A percentile compares a stretch with the other conserved stretches of the same genome.
Evolutionary conservation across 2,113 vertebrate species (phyloP).

Genomic region (Carassius auratus): DNA sequence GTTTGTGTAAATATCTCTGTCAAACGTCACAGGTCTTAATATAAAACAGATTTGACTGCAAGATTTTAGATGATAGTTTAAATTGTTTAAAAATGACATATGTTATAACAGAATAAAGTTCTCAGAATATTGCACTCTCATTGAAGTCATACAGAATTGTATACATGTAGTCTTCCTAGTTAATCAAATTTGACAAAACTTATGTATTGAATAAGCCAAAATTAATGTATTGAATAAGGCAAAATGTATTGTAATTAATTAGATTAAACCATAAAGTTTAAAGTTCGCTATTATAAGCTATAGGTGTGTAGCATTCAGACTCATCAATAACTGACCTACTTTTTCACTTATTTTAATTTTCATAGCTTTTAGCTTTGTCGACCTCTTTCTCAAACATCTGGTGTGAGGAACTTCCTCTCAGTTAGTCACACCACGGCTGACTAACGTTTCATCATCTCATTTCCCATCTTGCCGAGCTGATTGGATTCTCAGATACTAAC

Average conservation of each 20-base stretch:
- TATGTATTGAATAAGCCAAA: too few species aligned
- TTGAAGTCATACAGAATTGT: not conserved
- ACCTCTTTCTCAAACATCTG: not conserved
- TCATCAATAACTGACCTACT: not conserved
- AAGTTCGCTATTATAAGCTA: not conserved
- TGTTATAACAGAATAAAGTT: not conserved
- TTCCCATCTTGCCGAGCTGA: slow-evolving; percentile 29
- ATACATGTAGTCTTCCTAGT: too few species aligned
- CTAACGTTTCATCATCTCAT: slow-evolving; percentile 33
- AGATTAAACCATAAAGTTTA: not conserved
- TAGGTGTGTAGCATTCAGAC: not conserved
- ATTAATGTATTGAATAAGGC: not conserved
- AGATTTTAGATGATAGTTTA: not conserved
- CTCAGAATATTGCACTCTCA: not conserved
- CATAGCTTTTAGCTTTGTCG: not conserved
- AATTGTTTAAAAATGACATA: not conserved
- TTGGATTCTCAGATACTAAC: not conserved
- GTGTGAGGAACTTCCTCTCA: not conserved
- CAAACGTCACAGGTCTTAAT: not conserved
- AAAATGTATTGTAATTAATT: not conserved
- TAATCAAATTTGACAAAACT: not conserved
- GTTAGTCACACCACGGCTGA: slow-evolving; percentile 13
- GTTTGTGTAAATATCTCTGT: slow-evolving; percentile 32
- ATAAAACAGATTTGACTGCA: not conserved
- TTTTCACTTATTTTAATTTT: not conserved